Base-by-base conservation (phyloP, 2,797 vertebrate genomes). In the Catamblyrhynchus diadema region DNA sequence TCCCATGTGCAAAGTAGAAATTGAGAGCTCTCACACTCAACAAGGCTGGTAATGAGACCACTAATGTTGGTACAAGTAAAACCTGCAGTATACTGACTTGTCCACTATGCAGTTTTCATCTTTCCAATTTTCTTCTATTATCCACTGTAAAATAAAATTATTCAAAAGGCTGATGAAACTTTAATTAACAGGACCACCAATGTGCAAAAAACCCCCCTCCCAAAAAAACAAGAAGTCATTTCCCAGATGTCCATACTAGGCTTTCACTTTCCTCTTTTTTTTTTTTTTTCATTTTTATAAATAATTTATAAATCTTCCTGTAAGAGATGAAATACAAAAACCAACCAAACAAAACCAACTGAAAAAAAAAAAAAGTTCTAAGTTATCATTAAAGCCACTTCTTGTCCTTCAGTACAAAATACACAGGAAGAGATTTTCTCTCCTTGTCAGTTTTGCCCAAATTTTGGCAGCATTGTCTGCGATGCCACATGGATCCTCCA, bases 141-240 rank as follows among this genome's bases (percentile, higher is more conserved):
- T 75, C 74, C 53, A 64, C 84, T 91, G 89, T 78, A 92, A 96
- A 96, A 96, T 84, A 65, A 94, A 90, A 93, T 72, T 47, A 81
- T 71, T 83, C 71, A 84, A 94, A 94, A 81, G 62, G 77, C 24
- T 92, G 92, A 87, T 88, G 88, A 96, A 96, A 95, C 16, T 90
- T 94, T 79, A 87, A 86, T 85, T 81, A 94, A 95, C 37, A 88
- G 86, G 96, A 91, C 66, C 97, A 97, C 94, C 94, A 90, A 97
- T 98, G 98, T 98, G 98, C 98, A 99, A 98, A 98, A 95, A 97
- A 98, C 94, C 91, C 70, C 24, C 16, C 19, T 9, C 19, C 56
- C 24, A 2, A 59, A 59, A 99, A 98, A 96, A 96, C 93, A 97
- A 95, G 82, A 96, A 93, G 79, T 81, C 61, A 92, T 93, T 95